phyloP scores from a whole-genome alignment of 2,888 invertebrate genomes.

The Stegana nigrithorax region DNA sequence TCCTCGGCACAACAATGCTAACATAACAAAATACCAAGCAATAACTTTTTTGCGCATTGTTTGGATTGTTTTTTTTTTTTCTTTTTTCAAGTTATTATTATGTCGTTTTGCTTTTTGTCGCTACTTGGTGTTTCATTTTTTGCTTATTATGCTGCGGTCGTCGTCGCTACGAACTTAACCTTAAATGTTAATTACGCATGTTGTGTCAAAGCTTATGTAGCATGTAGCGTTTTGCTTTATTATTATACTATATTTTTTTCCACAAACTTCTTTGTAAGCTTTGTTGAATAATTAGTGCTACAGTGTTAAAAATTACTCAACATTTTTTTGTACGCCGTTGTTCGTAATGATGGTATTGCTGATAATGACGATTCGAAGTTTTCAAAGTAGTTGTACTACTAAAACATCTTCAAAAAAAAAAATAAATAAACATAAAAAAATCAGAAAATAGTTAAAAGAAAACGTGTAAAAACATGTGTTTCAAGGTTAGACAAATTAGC shows the following conservation, averaged over 20 bases:
- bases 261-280: slow-evolving; percentile 26
- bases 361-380: no score
- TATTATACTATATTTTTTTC: neutral
- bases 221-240: neutral
- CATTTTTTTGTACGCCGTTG: slow-evolving; percentile 37
- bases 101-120: no score
- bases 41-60: no score
- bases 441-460: neutral
- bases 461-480: slow-evolving; percentile 23
- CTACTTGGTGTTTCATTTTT: no score
- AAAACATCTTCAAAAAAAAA: no score
- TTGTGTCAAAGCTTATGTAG: slow-evolving; percentile 1
- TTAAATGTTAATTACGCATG: slow-evolving; percentile 8
- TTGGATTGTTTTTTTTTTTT: no score
- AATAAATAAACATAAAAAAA: neutral
- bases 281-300: slow-evolving; percentile 50
- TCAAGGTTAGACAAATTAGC: slow-evolving; percentile 60
- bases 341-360: slow-evolving; percentile 17
- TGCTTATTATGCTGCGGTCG: no score
- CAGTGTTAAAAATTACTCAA: slow-evolving; percentile 57
- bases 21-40: no score
- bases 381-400: no score
- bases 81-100: no score
- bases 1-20: no score
- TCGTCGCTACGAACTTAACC: no score